Percentiles rank a stretch among this genome's conserved stretches.
Conservation (phyloP, 2,888 invertebrate species). For the Polylopha cassiicola region DNA sequence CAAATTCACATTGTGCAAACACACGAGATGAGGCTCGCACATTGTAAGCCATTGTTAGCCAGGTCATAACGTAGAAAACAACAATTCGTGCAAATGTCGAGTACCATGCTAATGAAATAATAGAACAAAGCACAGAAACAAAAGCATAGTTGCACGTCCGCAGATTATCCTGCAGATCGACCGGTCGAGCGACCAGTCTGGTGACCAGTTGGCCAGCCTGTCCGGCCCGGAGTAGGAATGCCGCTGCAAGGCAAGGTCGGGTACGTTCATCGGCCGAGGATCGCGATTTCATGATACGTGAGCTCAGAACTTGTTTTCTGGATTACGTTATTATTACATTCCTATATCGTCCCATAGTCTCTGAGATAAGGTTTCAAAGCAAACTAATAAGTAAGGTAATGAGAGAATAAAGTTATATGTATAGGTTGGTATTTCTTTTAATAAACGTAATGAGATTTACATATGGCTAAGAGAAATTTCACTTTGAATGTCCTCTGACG, state of each 20-base stretch:
- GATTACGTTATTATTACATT: constrained; percentile 23
- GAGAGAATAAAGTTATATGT: no score
- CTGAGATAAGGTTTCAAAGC: no score
- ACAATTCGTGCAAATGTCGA: not conserved
- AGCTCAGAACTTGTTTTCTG: constrained; percentile 20
- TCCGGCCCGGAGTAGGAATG: constrained; percentile 43
- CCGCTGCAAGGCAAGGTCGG: constrained; percentile 66
- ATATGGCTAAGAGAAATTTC: no score
- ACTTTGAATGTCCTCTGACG: no score
- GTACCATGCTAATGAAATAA: not conserved
- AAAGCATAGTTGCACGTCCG: not conserved
- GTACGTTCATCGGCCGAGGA: constrained; percentile 62
- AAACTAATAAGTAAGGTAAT: no score
- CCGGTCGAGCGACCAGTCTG: constrained; percentile 19
- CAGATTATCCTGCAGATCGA: constrained; percentile 8
- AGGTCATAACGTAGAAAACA: not conserved
- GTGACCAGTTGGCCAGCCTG: constrained; percentile 18
- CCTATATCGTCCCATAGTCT: constrained; percentile 15
- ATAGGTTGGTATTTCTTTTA: no score
- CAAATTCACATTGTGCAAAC: no score
- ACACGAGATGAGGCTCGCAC: no score
- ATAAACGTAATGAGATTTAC: no score
- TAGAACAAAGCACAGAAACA: not conserved
- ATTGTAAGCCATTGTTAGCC: no score
- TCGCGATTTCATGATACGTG: constrained; percentile 37